Evolutionary conservation across 2,797 vertebrate species (phyloP), one percentile per base, ranked within the genome.

Genomic region (Pangasius sanitwongsei): DNA sequence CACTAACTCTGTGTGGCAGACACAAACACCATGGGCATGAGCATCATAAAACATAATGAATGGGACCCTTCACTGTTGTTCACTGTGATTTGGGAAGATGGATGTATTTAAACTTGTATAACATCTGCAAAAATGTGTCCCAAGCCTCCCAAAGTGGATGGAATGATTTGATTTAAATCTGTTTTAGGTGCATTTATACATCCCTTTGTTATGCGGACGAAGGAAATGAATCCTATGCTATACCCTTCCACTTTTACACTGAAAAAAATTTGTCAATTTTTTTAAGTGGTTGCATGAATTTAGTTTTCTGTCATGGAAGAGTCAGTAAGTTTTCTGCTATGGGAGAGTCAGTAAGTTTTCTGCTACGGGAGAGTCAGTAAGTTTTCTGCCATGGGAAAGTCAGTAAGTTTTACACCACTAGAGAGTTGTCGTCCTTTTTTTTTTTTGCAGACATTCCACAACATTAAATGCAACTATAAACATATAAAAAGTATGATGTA

Each of bases 361-460:
- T 25, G 9, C 0, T 0, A 13, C 3, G 2, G 0, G 0, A 28
- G 4, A 44, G 74, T 25, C 44, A 50, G 41, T 48, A 75, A 1
- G 9, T n/a, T 77, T 77, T 28, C 18, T 25, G 9, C 0, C 1
- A 13, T 4, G 11, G 4, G 34, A 37, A 37, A 37, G 6, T 78
- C 37, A 44, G 18, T 12, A 48, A 12, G 41, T 12, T 75, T 75
- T 72, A 15, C 4, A 3, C 31, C 67, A 69, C n/a, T 15, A 13
- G 1, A 16, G 31, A 18, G 67, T 65, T 69, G 4, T 34, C 18
- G 15, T 37, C 0, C 7, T 37, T 37, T 31, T 25, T 63, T 41
- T 41, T 41, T 69, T 41, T 9, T 20, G 6, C 69, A 23, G 34
- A 70, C 69, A 70, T 34, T 69, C 31, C 13, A 69, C n/a, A 34